Evolutionary conservation across 2,113 vertebrate genomes (phyloP).

Genomic region (Cyprinus carpio): DNA sequence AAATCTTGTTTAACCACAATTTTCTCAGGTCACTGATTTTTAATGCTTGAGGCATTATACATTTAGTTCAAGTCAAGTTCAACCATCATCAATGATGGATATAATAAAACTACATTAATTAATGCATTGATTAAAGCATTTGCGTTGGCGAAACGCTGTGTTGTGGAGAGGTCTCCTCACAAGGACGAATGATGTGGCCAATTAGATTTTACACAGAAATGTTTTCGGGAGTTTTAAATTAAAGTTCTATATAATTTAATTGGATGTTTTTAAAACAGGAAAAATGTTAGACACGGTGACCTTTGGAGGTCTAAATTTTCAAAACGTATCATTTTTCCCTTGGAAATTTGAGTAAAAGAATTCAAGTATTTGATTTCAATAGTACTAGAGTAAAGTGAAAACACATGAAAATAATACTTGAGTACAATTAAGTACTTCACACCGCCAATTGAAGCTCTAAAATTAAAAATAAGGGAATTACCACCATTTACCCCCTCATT

Average conservation of each 20-base stretch:
- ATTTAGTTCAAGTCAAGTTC: conserved; percentile 11
- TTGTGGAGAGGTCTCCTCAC: not conserved
- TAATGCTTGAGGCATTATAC: not conserved
- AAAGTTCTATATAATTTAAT: not conserved
- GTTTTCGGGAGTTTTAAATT: not conserved
- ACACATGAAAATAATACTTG: not conserved
- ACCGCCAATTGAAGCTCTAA: not conserved
- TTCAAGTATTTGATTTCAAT: not conserved
- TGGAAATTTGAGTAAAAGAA: not conserved
- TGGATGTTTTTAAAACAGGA: not conserved
- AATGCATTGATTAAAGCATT: conserved; percentile 10
- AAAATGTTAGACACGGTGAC: not conserved
- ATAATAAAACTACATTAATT: conserved; percentile 7
- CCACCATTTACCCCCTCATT: not conserved
- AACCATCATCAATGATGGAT: conserved; percentile 1
- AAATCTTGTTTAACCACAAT: not conserved
- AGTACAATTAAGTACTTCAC: not conserved
- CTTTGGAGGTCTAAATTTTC: not conserved
- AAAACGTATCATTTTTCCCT: not conserved
- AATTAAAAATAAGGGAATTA: not conserved
- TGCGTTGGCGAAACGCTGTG: conserved; percentile 20
- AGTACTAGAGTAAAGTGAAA: not conserved
- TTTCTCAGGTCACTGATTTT: not conserved
- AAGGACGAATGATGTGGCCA: not conserved
- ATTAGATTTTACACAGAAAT: conserved; percentile 11